These are phyloP conservation scores for Pachyseris speciosa DNA, from an alignment of 64 coral and sea anemone genomes.

Conservation along the genomic window DNA sequence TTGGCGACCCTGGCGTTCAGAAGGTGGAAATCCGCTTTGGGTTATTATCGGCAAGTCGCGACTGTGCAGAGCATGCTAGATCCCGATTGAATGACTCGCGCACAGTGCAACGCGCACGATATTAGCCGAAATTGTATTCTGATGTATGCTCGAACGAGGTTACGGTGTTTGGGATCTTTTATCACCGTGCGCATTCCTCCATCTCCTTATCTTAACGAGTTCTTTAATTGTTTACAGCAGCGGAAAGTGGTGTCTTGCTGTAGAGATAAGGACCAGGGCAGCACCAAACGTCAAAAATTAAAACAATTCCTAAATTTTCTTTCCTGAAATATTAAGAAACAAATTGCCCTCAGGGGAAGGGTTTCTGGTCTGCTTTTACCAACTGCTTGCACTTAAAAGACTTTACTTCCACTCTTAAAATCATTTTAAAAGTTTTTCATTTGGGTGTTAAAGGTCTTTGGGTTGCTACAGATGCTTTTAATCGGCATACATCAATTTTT, in stretches of 20 bases:
- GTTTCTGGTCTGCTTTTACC: neutral
- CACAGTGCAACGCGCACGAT: neutral
- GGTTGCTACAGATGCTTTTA: too few species aligned
- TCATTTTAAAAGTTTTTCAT: too few species aligned
- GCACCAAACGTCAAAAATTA: neutral
- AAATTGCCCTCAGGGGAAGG: neutral
- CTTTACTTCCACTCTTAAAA: too few species aligned
- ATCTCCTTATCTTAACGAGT: constrained; percentile 44
- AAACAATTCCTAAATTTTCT: neutral
- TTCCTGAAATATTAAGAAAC: neutral
- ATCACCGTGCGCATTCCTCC: constrained; percentile 1
- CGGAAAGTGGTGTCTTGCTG: neutral
- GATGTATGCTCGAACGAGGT: neutral
- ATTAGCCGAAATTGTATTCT: neutral
- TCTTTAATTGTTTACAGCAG: constrained; percentile 47
- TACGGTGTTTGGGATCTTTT: constrained; percentile 19
- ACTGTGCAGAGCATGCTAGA: neutral
- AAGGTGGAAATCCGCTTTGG: constrained; percentile 9
- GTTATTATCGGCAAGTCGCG: constrained; percentile 8
- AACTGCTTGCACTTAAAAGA: too few species aligned
- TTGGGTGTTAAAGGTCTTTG: too few species aligned
- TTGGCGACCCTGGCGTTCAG: neutral
- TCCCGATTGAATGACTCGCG: neutral
- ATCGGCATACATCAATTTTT: too few species aligned
- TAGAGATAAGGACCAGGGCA: neutral